A percentile compares a stretch with the other conserved stretches of the same genome.
These are phyloP conservation scores for Centropus bengalensis DNA, from an alignment of 2,113 vertebrate genomes.

Conservation along the genomic window DNA sequence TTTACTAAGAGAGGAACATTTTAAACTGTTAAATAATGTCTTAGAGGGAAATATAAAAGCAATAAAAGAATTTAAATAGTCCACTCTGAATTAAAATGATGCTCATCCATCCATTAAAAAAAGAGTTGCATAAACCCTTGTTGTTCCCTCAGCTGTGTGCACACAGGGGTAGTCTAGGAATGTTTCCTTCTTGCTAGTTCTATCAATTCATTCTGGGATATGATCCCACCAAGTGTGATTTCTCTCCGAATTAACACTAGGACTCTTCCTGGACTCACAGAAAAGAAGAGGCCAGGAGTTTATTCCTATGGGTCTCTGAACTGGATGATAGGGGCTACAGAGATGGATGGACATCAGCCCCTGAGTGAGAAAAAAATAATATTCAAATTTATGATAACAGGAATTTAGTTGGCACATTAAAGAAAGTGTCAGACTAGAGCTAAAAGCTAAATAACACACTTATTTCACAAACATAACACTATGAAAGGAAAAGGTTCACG, in stretches of 20 bases:
- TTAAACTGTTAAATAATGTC: not conserved
- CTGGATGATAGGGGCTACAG: not conserved
- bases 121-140: not conserved
- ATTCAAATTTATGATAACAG: not conserved
- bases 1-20: not conserved
- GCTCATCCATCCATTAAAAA: not conserved
- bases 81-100: not conserved
- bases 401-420: not conserved
- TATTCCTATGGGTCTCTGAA: not conserved
- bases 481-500: not conserved
- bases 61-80: not conserved
- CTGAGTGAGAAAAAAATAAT: not conserved
- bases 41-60: not conserved
- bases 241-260: not conserved
- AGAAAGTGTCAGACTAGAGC: not conserved
- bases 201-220: not conserved
- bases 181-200: not conserved
- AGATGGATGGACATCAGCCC: not conserved
- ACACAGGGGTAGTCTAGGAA: not conserved
- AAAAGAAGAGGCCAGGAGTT: not conserved
- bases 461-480: not conserved
- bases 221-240: not conserved
- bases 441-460: not conserved
- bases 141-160: not conserved
- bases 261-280: not conserved